These are phyloP conservation scores for Enteromius argenteus DNA, from an alignment of 2,797 vertebrate species.

Conservation along the genomic window DNA sequence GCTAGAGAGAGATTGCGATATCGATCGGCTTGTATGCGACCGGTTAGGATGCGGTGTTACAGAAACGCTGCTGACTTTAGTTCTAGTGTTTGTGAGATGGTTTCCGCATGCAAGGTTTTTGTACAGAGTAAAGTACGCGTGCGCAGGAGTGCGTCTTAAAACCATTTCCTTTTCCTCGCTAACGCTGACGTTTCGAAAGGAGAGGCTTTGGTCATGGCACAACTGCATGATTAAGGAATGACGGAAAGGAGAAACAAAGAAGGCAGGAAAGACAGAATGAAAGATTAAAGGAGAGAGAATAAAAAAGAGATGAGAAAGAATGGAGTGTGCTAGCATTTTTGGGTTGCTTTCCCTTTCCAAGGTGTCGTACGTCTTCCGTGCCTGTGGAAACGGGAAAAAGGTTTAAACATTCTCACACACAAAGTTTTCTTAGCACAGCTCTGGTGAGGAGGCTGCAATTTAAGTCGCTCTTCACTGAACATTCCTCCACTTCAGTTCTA, in stretches of 20 bases:
- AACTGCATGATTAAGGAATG: constrained; percentile 78
- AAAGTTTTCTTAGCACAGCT: neutral
- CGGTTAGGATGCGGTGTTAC: constrained; percentile 14
- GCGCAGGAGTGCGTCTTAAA: constrained; percentile 41
- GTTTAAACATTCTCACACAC: neutral
- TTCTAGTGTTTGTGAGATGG: constrained; percentile 36
- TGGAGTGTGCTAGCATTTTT: constrained; percentile 59
- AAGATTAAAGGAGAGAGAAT: constrained; percentile 9
- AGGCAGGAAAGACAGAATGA: constrained; percentile 32
- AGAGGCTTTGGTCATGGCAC: constrained; percentile 77
- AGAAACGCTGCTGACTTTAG: neutral
- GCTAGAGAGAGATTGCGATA: neutral
- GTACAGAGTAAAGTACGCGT: constrained; percentile 38
- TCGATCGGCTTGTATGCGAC: neutral
- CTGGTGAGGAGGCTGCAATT: neutral
- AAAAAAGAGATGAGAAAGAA: constrained; percentile 27
- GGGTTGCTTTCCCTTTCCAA: constrained; percentile 52
- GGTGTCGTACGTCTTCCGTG: constrained; percentile 31
- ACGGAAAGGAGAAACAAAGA: constrained; percentile 26
- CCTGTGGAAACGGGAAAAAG: constrained; percentile 40
- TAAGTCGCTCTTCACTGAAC: neutral
- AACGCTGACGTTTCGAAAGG: constrained; percentile 63
- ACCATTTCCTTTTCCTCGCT: constrained; percentile 32
- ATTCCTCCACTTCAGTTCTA: neutral
- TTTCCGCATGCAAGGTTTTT: constrained; percentile 80